These are phyloP conservation scores for Symphodus melops DNA, from an alignment of 2,113 vertebrate species.

Conservation along the genomic window DNA sequence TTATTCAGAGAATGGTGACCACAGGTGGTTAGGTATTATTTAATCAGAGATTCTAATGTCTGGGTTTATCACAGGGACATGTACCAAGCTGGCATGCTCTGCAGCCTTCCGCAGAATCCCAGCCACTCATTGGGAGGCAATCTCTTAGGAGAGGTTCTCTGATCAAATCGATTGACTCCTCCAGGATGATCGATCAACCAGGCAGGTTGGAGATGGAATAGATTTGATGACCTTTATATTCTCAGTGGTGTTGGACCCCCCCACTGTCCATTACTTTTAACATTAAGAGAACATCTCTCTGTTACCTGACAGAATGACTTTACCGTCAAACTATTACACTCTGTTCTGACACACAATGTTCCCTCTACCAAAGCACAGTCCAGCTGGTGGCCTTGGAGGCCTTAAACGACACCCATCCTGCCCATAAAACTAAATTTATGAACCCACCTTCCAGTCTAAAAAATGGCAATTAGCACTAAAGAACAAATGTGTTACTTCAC, in stretches of 20 bases:
- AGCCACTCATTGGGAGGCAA: slow-evolving; percentile 51
- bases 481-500: slow-evolving; percentile 76
- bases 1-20: slow-evolving; percentile 59
- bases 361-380: slow-evolving; percentile 63
- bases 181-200: slow-evolving; percentile 71
- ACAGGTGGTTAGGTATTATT: slow-evolving; percentile 69
- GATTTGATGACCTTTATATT: slow-evolving; percentile 78
- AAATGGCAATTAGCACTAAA: slow-evolving; percentile 75
- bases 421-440: slow-evolving; percentile 78
- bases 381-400: slow-evolving; percentile 76
- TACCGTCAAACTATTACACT: slow-evolving; percentile 60
- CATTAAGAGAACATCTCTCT: slow-evolving; percentile 62
- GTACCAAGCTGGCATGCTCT: slow-evolving; percentile 61
- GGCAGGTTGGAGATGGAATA: slow-evolving; percentile 73
- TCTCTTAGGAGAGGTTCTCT: slow-evolving; percentile 71
- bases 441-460: slow-evolving; percentile 72
- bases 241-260: slow-evolving; percentile 45
- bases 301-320: slow-evolving; percentile 65
- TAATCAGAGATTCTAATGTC: slow-evolving; percentile 74
- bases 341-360: slow-evolving; percentile 57
- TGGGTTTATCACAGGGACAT: slow-evolving; percentile 67
- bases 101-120: slow-evolving; percentile 44
- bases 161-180: slow-evolving; percentile 77
- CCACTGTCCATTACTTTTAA: slow-evolving; percentile 63
- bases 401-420: slow-evolving; percentile 77